These are phyloP conservation scores for Pollenia griseotomentosa DNA, from an alignment of 2,888 invertebrate species.

Conservation along the genomic window DNA sequence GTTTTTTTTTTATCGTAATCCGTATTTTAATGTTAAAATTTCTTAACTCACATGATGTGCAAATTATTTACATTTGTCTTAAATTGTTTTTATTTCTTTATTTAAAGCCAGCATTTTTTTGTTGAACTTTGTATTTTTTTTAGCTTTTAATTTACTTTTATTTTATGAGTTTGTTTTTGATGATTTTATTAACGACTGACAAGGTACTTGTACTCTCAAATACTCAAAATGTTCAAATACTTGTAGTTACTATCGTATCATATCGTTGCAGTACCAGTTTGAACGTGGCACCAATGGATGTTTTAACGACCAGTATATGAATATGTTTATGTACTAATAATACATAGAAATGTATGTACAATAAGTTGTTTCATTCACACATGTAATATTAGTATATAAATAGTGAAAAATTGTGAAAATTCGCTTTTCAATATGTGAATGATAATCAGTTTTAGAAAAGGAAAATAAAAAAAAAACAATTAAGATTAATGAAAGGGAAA, in stretches of 20 bases:
- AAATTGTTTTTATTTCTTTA: constrained; percentile 36
- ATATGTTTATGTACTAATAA: constrained; percentile 34
- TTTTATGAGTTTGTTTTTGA: constrained; percentile 34
- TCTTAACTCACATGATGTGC: constrained; percentile 62
- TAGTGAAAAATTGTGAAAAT: constrained; percentile 53
- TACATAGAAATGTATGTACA: constrained; percentile 23
- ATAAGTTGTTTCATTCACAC: background rate
- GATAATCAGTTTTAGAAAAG: constrained; percentile 23
- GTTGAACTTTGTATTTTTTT: background rate
- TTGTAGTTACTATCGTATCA: constrained; percentile 34
- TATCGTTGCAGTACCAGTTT: constrained; percentile 72
- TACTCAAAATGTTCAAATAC: constrained; percentile 49
- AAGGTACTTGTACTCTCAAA: constrained; percentile 62
- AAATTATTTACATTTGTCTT: constrained; percentile 62
- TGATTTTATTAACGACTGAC: constrained; percentile 57
- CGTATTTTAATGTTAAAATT: constrained; percentile 51
- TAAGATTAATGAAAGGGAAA: constrained; percentile 61
- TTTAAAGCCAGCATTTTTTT: constrained; percentile 37
- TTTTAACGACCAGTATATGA: constrained; percentile 8
- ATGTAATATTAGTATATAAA: background rate
- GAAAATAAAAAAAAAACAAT: background rate
- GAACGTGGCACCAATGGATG: constrained; percentile 73
- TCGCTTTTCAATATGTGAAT: constrained; percentile 27
- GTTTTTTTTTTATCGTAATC: background rate
- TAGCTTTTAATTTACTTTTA: constrained; percentile 42